These are phyloP conservation scores for Python bivittatus DNA, from an alignment of 2,113 vertebrate species.

Conservation along the genomic window DNA sequence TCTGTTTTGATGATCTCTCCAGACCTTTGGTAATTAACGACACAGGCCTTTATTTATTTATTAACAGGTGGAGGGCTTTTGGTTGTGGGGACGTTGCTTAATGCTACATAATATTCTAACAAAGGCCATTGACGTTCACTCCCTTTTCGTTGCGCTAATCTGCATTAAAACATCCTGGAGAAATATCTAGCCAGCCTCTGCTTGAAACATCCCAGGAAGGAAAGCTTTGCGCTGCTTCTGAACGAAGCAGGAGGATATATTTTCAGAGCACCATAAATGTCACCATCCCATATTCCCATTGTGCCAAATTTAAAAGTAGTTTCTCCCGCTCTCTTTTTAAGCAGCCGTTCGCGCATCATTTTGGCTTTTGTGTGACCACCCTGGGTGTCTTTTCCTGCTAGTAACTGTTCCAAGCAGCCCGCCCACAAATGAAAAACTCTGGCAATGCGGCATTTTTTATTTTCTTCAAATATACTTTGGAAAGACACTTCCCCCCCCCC, in stretches of 20 bases:
- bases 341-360: background rate
- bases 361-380: background rate
- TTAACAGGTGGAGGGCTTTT: background rate
- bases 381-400: constrained; percentile 12
- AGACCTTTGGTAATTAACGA: background rate
- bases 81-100: background rate
- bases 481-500: constrained; percentile 13
- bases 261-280: background rate
- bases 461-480: constrained; percentile 52
- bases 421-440: constrained; percentile 6
- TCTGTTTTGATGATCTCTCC: background rate
- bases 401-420: background rate
- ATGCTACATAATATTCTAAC: background rate
- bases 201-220: background rate
- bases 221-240: background rate
- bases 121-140: background rate
- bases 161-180: background rate
- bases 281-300: background rate
- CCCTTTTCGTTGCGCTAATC: background rate
- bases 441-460: constrained; percentile 26
- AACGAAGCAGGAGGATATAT: background rate
- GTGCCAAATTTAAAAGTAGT: background rate
- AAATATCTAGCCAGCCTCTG: background rate
- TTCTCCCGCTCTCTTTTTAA: background rate
- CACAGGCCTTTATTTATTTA: background rate